Evolutionary conservation across 2,797 vertebrate genomes (phyloP), one percentile per base, ranked within the genome.

Genomic region (Enteromius argenteus): DNA sequence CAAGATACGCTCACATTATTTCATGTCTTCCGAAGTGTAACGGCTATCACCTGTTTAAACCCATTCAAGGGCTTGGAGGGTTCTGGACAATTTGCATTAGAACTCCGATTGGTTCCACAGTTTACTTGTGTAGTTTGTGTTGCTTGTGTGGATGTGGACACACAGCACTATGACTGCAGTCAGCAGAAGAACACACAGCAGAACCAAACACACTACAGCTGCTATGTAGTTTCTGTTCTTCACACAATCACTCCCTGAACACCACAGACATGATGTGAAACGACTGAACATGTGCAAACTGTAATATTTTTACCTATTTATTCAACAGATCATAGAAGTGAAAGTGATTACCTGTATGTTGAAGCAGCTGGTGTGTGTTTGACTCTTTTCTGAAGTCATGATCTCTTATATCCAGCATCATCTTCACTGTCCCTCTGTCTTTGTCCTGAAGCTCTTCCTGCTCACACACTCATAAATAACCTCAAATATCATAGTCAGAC

Each of bases 171-270:
- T 58, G 56, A 58, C 56, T 27, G 53, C 53, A n/a, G 53, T 56
- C 53, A 56, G 53, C 8, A 56, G 53, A 56, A 60, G n/a, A 30
- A 60, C 60, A 30, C 58, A 62, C 64, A 67, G 32, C 64, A 67
- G 30, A 3, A 35, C 27, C 62, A 35, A 35, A 35, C 30, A 35
- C 32, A 37, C 64, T 67, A 1, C 32, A 37, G 35, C 17, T 67
- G 64, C 32, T 37, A 17, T 67, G 17, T 3, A 67, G 2, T 37
- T 67, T 67, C 35, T 37, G 17, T 37, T 37, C 64, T 1, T 67
- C 32, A 37, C 17, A 67, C 17, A 67, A 21, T 37, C 32, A 37
- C 1, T 30, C 5, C 4, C 14, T 62, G 58, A 60, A 60, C 58
- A 60, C n/a, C 58, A 62, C 58, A 62, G 58, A 62, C 58, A 15